Conservation (phyloP, 2,888 invertebrate species). For the Exephanes ischioxanthus region DNA sequence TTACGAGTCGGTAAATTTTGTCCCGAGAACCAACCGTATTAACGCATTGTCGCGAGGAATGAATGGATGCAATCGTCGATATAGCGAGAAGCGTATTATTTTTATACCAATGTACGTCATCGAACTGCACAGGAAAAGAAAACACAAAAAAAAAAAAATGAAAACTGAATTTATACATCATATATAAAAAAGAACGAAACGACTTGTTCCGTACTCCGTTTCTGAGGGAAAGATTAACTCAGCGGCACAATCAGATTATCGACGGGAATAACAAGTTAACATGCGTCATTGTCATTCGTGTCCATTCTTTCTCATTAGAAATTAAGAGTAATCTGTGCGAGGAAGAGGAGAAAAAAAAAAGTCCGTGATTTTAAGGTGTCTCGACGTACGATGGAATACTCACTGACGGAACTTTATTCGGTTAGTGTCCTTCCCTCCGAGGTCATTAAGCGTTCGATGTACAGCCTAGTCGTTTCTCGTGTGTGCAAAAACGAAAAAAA, state of each 20-base stretch:
- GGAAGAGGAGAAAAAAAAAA: slow-evolving; percentile 26
- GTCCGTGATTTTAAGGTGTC: slow-evolving; percentile 35
- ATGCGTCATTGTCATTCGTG: slow-evolving; percentile 26
- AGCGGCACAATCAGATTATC: slow-evolving; percentile 1
- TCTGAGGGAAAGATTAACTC: slow-evolving; percentile 30
- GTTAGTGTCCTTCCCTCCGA: slow-evolving; percentile 31
- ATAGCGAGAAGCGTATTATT: slow-evolving; percentile 68
- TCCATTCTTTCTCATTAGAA: slow-evolving; percentile 20
- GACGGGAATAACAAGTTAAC: slow-evolving; percentile 25
- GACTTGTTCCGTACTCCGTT: slow-evolving; percentile 41
- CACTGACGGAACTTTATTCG: slow-evolving; percentile 33
- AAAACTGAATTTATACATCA: background rate
- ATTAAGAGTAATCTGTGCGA: slow-evolving; percentile 49
- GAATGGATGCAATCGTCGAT: slow-evolving; percentile 46
- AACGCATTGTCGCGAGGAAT: slow-evolving; percentile 26
- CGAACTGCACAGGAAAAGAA: slow-evolving; percentile 35
- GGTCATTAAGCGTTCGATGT: slow-evolving; percentile 57
- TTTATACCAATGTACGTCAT: slow-evolving; percentile 68
- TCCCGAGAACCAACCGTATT: slow-evolving; percentile 22
- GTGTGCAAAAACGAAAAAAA: slow-evolving; percentile 32
- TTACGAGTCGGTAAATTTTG: background rate
- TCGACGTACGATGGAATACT: slow-evolving; percentile 30
- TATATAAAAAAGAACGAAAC: background rate
- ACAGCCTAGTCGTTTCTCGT: slow-evolving; percentile 57
- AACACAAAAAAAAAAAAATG: slow-evolving; percentile 9